Evolutionary conservation across 92 coral and sea anemone species (phyloP).

Genomic region (Epizoanthus illoricatus): DNA sequence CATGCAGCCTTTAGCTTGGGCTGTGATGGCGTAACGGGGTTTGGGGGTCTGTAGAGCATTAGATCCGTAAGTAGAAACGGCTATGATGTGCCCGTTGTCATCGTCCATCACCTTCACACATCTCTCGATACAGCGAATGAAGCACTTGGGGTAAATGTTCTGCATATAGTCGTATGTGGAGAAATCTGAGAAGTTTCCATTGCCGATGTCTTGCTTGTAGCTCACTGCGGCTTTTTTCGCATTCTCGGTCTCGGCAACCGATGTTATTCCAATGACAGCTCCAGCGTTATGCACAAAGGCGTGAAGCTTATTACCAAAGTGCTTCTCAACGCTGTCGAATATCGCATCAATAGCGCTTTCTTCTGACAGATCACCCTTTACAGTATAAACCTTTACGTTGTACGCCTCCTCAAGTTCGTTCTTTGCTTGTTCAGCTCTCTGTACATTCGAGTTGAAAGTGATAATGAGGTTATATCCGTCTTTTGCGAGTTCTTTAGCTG

Average conservation of each 20-base stretch:
- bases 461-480: conserved; percentile 72
- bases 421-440: conserved; percentile 66
- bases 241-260: conserved; percentile 57
- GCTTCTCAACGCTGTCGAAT: conserved; percentile 68
- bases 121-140: conserved; percentile 75
- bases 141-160: conserved; percentile 77
- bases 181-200: conserved; percentile 64
- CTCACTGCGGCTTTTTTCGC: conserved; percentile 74
- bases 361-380: conserved; percentile 70
- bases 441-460: conserved; percentile 76
- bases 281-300: conserved; percentile 81
- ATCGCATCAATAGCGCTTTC: conserved; percentile 62
- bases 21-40: conserved; percentile 84
- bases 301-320: conserved; percentile 65
- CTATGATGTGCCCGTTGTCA: conserved; percentile 66
- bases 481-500: conserved; percentile 63
- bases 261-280: conserved; percentile 67
- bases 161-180: conserved; percentile 78
- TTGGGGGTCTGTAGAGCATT: conserved; percentile 73
- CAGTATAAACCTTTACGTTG: conserved; percentile 50
- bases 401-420: conserved; percentile 52
- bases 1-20: conserved; percentile 87
- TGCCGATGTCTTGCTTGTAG: conserved; percentile 64
- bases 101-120: conserved; percentile 81
- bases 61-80: conserved; percentile 78